phyloP scores from a whole-genome alignment of 2,888 invertebrate species.

The Drosophila incognita region DNA sequence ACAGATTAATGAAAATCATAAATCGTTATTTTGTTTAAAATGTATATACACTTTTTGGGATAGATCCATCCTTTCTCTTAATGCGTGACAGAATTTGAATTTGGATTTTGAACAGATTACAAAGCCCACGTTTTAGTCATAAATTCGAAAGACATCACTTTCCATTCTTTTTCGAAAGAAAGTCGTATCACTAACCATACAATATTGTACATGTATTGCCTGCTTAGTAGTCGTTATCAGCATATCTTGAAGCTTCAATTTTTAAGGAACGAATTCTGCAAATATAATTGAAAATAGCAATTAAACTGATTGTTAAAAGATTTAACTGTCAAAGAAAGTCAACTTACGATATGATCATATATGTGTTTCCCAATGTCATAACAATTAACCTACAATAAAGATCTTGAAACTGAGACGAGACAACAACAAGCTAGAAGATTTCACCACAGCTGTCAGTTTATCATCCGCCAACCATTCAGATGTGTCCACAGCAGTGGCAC shows the following conservation, averaged over 20 bases:
- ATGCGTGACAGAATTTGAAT: background rate
- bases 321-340: conserved; percentile 73
- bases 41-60: background rate
- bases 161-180: conserved; percentile 45
- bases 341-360: conserved; percentile 41
- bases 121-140: conserved; percentile 13
- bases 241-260: conserved; percentile 35
- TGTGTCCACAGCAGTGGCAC: conserved; percentile 41
- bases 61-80: background rate
- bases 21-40: background rate
- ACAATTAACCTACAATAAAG: conserved; percentile 78
- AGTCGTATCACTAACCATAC: background rate
- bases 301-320: conserved; percentile 54
- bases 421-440: conserved; percentile 59
- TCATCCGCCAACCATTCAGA: conserved; percentile 41
- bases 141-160: conserved; percentile 43
- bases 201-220: too few species aligned
- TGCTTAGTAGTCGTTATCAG: conserved; percentile 26
- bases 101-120: background rate
- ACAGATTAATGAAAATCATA: background rate
- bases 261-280: conserved; percentile 28
- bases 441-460: conserved; percentile 54
- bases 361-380: conserved; percentile 71
- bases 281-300: conserved; percentile 23
- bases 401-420: conserved; percentile 65